Conservation (phyloP, 2,888 invertebrate species). For the Ptychoptera albimana region DNA sequence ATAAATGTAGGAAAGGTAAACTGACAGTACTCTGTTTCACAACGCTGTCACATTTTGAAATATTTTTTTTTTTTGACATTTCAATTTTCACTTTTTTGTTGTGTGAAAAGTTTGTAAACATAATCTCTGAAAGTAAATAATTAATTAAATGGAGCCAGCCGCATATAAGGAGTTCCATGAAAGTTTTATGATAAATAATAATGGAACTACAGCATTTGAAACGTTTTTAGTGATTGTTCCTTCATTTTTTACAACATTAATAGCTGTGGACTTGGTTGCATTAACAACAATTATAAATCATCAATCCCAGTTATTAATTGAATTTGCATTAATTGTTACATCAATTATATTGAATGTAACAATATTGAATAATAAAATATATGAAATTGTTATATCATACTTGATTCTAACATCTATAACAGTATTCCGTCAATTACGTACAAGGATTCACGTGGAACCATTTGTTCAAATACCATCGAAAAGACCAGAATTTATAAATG, state of each 20-base stretch:
- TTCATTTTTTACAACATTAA: constrained; percentile 20
- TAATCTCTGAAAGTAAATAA: too few relatives aligned
- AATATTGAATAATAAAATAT: constrained; percentile 30
- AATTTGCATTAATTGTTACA: constrained; percentile 38
- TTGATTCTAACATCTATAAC: constrained; percentile 10
- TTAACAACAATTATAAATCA: constrained; percentile 8
- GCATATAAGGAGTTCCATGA: constrained; percentile 36
- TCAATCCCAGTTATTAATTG: constrained; percentile 26
- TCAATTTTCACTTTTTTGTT: too few relatives aligned
- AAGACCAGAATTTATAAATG: constrained; percentile 39
- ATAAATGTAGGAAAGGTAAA: too few relatives aligned
- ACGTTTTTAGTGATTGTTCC: constrained; percentile 30
- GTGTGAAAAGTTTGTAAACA: too few relatives aligned
- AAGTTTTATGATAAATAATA: constrained; percentile 36
- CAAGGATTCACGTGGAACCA: constrained; percentile 12
- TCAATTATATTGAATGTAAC: constrained; percentile 41
- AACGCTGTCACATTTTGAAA: too few relatives aligned
- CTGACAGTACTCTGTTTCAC: too few relatives aligned
- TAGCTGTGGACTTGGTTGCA: constrained; percentile 14
- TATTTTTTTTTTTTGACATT: too few relatives aligned
- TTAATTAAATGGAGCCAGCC: constrained; percentile 7
- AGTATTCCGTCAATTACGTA: constrained; percentile 5
- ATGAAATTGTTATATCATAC: constrained; percentile 12
- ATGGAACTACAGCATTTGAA: constrained; percentile 37
- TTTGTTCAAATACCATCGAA: constrained; percentile 16